phyloP scores from a whole-genome alignment of 1,140 invertebrate genomes.

The Colletes latitarsis region DNA sequence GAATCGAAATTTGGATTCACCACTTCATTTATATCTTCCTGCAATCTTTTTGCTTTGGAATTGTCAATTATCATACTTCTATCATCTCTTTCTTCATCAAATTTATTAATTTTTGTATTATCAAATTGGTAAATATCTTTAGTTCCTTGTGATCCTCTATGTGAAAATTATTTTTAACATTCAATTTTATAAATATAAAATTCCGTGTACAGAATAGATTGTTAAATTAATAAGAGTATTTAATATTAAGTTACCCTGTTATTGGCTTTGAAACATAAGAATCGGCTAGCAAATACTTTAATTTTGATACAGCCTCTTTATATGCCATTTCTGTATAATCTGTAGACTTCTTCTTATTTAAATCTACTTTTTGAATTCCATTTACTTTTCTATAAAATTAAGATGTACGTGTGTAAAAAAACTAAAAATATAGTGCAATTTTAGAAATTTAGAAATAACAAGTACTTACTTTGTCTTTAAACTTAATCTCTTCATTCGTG shows the following conservation, averaged over 20 bases:
- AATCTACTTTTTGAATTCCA: slow-evolving; percentile 70
- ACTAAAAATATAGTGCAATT: too few relatives aligned
- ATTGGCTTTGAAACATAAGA: slow-evolving; percentile 84
- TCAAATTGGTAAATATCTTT: slow-evolving; percentile 63
- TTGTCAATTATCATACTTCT: slow-evolving; percentile 70
- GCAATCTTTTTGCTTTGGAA: slow-evolving; percentile 56
- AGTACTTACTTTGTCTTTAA: slow-evolving; percentile 68
- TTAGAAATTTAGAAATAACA: neutral
- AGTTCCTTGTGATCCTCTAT: slow-evolving; percentile 55
- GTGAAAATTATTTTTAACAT: slow-evolving; percentile 14
- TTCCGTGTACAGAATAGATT: neutral
- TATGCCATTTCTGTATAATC: slow-evolving; percentile 92
- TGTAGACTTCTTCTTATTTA: slow-evolving; percentile 78
- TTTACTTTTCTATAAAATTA: slow-evolving; percentile 68
- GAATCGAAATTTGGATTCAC: slow-evolving; percentile 24
- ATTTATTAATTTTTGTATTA: slow-evolving; percentile 67
- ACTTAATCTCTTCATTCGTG: slow-evolving; percentile 65
- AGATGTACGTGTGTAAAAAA: slow-evolving; percentile 1
- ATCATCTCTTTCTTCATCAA: slow-evolving; percentile 71
- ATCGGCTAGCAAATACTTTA: slow-evolving; percentile 88
- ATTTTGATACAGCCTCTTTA: slow-evolving; percentile 89
- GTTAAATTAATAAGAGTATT: neutral
- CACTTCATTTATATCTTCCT: slow-evolving; percentile 42
- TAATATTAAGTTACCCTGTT: slow-evolving; percentile 56
- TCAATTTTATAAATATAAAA: neutral